Evolutionary conservation across 2,113 vertebrate genomes (phyloP), one percentile per base, ranked within the genome.

Genomic region (Phylloscopus whistleri): DNA sequence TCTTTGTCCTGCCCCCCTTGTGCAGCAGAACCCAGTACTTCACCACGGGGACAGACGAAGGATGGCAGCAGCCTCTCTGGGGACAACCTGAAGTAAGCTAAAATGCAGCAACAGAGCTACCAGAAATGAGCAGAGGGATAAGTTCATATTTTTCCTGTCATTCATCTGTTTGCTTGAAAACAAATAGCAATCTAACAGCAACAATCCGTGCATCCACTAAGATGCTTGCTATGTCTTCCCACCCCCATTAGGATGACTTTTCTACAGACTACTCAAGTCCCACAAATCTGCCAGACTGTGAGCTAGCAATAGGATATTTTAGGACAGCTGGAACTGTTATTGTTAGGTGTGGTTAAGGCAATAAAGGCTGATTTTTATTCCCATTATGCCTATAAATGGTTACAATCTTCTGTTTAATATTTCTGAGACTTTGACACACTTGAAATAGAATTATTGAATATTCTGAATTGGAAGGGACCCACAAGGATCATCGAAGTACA

Each of bases 41-140:
- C 52, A 63, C 37, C 30, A 51, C 0, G 0, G 48, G 44, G 10
- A 7, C 33, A 21, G 49, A 31, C 6, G 53, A 55, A 75, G 58
- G n/a, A 39, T 5, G 24, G 19, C 28, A 84, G 37, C 39, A 86
- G 27, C 20, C 4, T 70, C 30, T 67, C 37, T 80, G 33, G 23
- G 84, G 43, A 64, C 22, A 77, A 70, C 48, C 51, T 55, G 28
- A 75, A 66, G 22, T 8, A 58, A 39, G 37, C 6, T 68, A 35
- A 92, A 93, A 89, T 1, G 5, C 17, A 84, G 67, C 16, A 83
- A 55, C 19, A 92, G 24, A 60, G 20, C 41, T 64, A 83, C 63
- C 48, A 94, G 48, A 96, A 96, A 96, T 78, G 92, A 96, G 85
- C 94, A 94, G 90, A 92, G 68, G 28, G 31, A 92, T 67, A 68